Evolutionary conservation across 2,888 invertebrate species (phyloP), one percentile per base, ranked within the genome.

Genomic region (Ennomos quercinarius): DNA sequence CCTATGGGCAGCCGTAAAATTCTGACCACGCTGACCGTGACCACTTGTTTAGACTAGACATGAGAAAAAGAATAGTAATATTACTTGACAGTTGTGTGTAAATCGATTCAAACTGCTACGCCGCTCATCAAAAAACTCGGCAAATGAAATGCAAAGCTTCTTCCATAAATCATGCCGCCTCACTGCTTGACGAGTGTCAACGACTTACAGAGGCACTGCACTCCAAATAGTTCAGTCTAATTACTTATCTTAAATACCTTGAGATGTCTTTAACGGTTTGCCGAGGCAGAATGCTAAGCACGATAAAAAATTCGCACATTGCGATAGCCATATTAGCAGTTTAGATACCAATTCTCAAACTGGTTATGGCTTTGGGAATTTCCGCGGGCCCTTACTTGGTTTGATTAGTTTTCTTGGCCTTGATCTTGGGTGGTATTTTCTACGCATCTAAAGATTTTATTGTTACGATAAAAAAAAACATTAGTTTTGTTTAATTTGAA

Each of bases 341-440:
- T 59, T 45, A 50, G 51, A 51, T 55, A 54, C 42, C 57, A 55
- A 40, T 61, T 41, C 8, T 11, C 11, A 42, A 56, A 67, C 65
- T 12, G 56, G 67, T 68, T 62, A 57, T 42, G 45, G 44, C 52
- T 64, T 68, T 64, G 52, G 64, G 56, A 60, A 64, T 62, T 61
- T 64, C 44, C 63, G 50, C 48, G 44, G 51, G 49, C 57, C 62
- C 57, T 61, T 58, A 47, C 46, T 56, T 50, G 57, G 49, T 11
- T 47, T 57, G 48, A 37, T 48, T 49, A 9, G 13, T 57, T 52
- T 9, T 50, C 42, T 34, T 54, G 56, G 54, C 55, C 57, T 60
- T 62, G 58, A 57, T 45, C 54, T 47, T 57, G 37, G 41, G 40
- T 27, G 11, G 11, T 44, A 51, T 52, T 60, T 45, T 53, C 50